Base-by-base conservation (phyloP, 2,888 invertebrate genomes). In the Pachydiplax longipennis region DNA sequence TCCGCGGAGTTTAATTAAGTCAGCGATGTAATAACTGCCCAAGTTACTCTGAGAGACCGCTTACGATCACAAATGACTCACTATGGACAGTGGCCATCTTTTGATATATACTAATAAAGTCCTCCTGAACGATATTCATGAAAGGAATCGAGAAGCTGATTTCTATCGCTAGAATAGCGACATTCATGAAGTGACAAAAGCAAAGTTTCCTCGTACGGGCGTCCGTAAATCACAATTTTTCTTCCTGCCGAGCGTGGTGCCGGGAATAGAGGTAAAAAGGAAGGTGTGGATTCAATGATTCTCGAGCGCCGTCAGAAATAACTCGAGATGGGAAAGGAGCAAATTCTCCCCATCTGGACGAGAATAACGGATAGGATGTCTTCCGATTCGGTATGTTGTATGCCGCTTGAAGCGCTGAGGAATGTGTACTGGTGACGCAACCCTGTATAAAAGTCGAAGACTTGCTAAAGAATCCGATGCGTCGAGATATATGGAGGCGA, bases 371-470 rank as follows among this genome's bases (percentile, higher is more conserved):
- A 73, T 73, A 73, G 73, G 73, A 73, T 73, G 73, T 73, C 73
- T 73, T 25, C 31, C 31, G 73, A 31, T 25, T 73, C 31, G 31
- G 73, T 73, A 48, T 48, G 87, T 65, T 40, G 83, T 87, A 48
- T 61, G 37, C 22, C 31, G 37, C 37, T 61, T 53, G 40, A 37
- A 87, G 87, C 61, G 87, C 87, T 61, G 37, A 87, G 87, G 87
- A 87, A 87, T 87, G 87, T 65, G 87, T 65, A 37, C 87, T 37
- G 61, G 61, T 87, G 87, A 87, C 87, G 87, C 61, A 87, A 87
- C 37, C 61, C 22, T 6, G 35, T 13, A 22, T 87, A 65, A 61
- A 53, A 37, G 87, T 65, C 65, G 87, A 40, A 12, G 35, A 22
- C 61, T 82, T 18, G 61, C 61, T 58, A 61, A 53, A 73, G 73